These are phyloP conservation scores for Chymomyza caudatula DNA, from an alignment of 2,888 invertebrate genomes.

Conservation along the genomic window DNA sequence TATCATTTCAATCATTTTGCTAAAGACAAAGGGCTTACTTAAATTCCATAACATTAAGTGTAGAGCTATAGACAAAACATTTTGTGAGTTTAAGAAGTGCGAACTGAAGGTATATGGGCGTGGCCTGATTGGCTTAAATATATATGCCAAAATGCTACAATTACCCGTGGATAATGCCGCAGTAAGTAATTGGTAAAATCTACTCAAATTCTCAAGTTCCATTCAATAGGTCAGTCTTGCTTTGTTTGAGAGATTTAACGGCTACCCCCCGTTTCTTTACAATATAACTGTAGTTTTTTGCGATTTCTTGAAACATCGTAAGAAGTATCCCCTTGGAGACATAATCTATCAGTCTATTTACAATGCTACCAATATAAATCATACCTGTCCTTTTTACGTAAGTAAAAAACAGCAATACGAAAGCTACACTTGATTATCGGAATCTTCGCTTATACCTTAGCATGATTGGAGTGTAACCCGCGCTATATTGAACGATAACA, in stretches of 20 bases:
- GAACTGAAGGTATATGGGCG: constrained; percentile 31
- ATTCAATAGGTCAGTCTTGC: constrained; percentile 28
- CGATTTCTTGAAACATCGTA: constrained; percentile 40
- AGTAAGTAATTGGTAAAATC: too few species aligned
- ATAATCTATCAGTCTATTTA: constrained; percentile 22
- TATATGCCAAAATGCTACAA: not conserved
- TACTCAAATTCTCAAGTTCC: too few species aligned
- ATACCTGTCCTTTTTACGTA: not conserved
- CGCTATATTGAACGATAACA: too few species aligned
- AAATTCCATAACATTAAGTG: constrained; percentile 31
- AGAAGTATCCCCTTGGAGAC: constrained; percentile 29
- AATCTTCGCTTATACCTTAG: too few species aligned
- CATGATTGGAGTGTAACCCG: too few species aligned
- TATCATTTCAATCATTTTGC: too few species aligned
- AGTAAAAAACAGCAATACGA: constrained; percentile 12
- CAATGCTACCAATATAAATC: constrained; percentile 33
- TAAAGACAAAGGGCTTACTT: not conserved
- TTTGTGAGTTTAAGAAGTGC: constrained; percentile 32
- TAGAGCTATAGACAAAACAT: constrained; percentile 12
- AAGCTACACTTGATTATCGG: too few species aligned
- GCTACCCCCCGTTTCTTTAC: constrained; percentile 41
- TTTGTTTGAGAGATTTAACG: constrained; percentile 41
- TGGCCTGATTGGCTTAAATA: constrained; percentile 30
- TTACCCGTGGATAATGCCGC: constrained; percentile 31
- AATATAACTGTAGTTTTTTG: constrained; percentile 47